These are phyloP conservation scores for Apis mellifera DNA, from an alignment of 1,140 invertebrate genomes.

Conservation along the genomic window DNA sequence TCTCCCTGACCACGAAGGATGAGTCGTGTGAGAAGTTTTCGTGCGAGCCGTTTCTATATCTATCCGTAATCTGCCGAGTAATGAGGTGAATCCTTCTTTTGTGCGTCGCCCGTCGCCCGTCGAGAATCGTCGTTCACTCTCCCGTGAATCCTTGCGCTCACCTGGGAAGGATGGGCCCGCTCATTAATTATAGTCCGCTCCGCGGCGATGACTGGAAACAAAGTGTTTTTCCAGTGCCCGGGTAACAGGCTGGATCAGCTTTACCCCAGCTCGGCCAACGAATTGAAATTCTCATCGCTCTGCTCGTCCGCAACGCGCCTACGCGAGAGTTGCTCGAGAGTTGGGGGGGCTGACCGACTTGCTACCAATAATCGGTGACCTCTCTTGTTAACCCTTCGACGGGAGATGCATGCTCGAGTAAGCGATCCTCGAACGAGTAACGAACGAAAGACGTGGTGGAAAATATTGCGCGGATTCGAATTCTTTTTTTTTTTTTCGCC, in stretches of 20 bases:
- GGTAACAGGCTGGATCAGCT: constrained; percentile 20
- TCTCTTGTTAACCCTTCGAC: constrained; percentile 43
- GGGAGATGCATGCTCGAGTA: constrained; percentile 35
- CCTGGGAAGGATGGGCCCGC: constrained; percentile 70
- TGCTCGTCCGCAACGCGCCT: constrained; percentile 25
- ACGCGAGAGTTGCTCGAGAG: constrained; percentile 10
- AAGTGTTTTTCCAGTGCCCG: constrained; percentile 58
- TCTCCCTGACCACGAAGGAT: constrained; percentile 30
- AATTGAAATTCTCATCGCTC: constrained; percentile 65
- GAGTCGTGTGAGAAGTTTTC: constrained; percentile 55
- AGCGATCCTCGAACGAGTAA: constrained; percentile 21
- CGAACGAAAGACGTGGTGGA: background rate
- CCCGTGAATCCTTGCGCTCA: constrained; percentile 70
- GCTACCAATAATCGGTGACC: constrained; percentile 13
- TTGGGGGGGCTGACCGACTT: background rate
- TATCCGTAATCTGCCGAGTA: constrained; percentile 68
- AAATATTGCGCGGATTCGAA: background rate
- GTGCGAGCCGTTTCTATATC: constrained; percentile 61
- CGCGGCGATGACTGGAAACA: constrained; percentile 64
- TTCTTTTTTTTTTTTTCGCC: no score
- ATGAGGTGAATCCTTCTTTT: constrained; percentile 71
- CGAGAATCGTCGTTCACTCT: constrained; percentile 71
- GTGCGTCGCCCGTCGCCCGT: constrained; percentile 50
- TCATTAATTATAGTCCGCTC: constrained; percentile 69
- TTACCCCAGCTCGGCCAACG: constrained; percentile 25